A percentile compares a stretch with the other conserved stretches of the same genome.
phyloP scores from a whole-genome alignment of 2,888 invertebrate species.

The Lasioglossum villosulum region DNA sequence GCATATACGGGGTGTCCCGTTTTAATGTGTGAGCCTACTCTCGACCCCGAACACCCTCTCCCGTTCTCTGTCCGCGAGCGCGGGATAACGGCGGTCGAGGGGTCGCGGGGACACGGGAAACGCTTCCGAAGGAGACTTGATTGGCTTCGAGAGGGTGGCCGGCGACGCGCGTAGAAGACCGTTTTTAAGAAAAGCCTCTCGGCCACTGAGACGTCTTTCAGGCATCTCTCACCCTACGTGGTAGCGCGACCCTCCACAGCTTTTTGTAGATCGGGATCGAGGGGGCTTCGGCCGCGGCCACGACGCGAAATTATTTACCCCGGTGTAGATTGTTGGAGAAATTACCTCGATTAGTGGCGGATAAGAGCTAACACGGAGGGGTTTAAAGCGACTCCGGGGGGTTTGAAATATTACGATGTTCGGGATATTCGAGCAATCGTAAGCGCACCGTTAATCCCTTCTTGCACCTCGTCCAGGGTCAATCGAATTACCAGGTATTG shows the following conservation, averaged over 20 bases:
- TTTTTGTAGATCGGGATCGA: slow-evolving; percentile 14
- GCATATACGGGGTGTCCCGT: slow-evolving; percentile 58
- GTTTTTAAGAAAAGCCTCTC: slow-evolving; percentile 45
- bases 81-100: slow-evolving; percentile 55
- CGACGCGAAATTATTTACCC: neutral
- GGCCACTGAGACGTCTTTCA: slow-evolving; percentile 15
- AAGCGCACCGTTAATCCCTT: neutral
- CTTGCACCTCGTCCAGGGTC: neutral
- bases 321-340: slow-evolving; percentile 5
- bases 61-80: neutral
- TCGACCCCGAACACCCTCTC: neutral
- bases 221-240: neutral
- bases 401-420: neutral
- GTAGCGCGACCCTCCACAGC: neutral
- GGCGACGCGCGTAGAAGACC: slow-evolving; percentile 45
- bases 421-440: neutral
- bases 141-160: slow-evolving; percentile 56
- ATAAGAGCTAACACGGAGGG: neutral
- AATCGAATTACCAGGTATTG: neutral
- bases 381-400: neutral
- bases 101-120: slow-evolving; percentile 23
- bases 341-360: slow-evolving; percentile 11
- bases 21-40: slow-evolving; percentile 54
- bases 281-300: neutral
- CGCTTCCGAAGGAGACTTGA: slow-evolving; percentile 60